Conservation (phyloP, 1,140 invertebrate genomes). For the Sycophaga agraensis region DNA sequence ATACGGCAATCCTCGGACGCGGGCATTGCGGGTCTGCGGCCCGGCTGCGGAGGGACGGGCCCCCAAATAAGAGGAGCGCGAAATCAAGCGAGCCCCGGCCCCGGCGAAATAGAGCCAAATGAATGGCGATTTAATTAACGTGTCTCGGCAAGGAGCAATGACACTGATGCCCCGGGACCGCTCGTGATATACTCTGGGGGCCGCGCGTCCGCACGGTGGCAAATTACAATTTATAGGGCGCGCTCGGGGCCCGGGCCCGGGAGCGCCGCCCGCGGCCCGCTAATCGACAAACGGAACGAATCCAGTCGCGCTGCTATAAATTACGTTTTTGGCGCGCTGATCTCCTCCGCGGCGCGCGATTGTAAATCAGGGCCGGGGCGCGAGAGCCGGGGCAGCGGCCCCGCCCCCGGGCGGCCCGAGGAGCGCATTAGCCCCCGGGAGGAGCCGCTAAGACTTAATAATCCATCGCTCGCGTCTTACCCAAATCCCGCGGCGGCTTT, state of each 20-base stretch:
- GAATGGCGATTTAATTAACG: slow-evolving; percentile 32
- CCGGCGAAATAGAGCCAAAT: slow-evolving; percentile 3
- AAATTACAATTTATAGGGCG: slow-evolving; percentile 40
- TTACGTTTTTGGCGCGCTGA: slow-evolving; percentile 27
- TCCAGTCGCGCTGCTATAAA: slow-evolving; percentile 32
- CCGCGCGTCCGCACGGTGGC: slow-evolving; percentile 29
- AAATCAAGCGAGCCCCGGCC: too few species aligned
- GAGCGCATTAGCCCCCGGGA: slow-evolving; percentile 12
- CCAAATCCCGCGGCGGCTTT: too few species aligned
- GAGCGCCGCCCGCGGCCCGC: neutral
- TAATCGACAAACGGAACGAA: slow-evolving; percentile 41
- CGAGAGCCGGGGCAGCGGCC: too few species aligned
- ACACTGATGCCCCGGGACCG: slow-evolving; percentile 24
- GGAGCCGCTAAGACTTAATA: slow-evolving; percentile 25
- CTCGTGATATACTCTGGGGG: slow-evolving; percentile 5
- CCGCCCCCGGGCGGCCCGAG: too few species aligned
- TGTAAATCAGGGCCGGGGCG: slow-evolving; percentile 24
- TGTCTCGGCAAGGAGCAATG: slow-evolving; percentile 29
- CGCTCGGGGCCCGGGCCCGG: neutral
- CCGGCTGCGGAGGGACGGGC: too few species aligned
- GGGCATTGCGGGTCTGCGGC: neutral
- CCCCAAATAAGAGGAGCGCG: slow-evolving; percentile 1
- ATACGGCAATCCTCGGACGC: slow-evolving; percentile 22
- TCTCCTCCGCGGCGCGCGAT: slow-evolving; percentile 18
- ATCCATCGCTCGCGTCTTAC: slow-evolving; percentile 21